phyloP scores from a whole-genome alignment of 2,797 vertebrate genomes.

The Lagothrix lagotricha region DNA sequence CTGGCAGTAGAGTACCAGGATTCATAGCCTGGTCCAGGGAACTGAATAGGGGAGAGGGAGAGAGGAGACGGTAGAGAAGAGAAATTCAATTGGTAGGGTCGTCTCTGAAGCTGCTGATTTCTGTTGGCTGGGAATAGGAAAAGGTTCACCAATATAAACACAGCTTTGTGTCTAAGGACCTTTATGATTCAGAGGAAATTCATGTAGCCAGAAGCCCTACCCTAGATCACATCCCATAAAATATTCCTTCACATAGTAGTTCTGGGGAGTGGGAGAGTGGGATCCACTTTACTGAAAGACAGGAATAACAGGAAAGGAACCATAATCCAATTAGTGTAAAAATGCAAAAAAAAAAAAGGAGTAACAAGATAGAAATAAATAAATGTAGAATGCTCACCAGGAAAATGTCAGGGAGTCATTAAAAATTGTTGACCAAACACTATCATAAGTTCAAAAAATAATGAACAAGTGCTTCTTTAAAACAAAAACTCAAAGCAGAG shows the following conservation, averaged over 20 bases:
- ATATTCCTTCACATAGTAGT: neutral
- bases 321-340: neutral
- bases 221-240: neutral
- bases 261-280: fast-evolving
- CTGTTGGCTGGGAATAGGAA: neutral
- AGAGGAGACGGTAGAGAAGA: neutral
- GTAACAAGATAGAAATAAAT: neutral
- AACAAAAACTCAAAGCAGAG: neutral
- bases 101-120: neutral
- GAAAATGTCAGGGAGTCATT: neutral
- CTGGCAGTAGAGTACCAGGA: neutral
- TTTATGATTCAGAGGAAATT: neutral
- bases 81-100: neutral
- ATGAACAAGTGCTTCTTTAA: neutral
- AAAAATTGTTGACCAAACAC: neutral
- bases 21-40: neutral
- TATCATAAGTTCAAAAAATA: neutral
- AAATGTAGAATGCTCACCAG: neutral
- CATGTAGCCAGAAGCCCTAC: neutral
- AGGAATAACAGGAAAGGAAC: neutral
- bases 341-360: neutral
- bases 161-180: neutral
- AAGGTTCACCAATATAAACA: neutral
- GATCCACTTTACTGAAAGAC: neutral
- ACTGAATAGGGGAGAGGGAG: neutral